Conservation (phyloP, 2,797 vertebrate genomes). For the Buphagus erythrorhynchus region DNA sequence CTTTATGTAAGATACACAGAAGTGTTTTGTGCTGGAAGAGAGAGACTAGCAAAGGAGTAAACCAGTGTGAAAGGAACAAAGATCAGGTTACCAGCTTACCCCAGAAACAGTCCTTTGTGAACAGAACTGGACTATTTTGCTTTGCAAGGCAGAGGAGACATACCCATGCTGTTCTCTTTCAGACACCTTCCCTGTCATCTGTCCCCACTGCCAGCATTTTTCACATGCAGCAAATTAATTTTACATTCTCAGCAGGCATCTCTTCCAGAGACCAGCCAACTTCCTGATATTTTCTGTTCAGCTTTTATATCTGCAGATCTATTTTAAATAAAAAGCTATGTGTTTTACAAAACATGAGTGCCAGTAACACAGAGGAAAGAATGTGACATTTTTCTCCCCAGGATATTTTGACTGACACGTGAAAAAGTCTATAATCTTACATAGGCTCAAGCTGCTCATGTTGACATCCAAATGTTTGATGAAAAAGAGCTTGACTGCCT, state of each 20-base stretch:
- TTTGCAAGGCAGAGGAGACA: background rate
- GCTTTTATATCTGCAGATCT: conserved; percentile 60
- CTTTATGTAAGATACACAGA: background rate
- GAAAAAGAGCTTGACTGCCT: conserved; percentile 41
- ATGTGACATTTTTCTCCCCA: conserved; percentile 68
- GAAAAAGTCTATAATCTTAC: conserved; percentile 67
- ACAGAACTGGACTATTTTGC: background rate
- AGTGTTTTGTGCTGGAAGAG: background rate
- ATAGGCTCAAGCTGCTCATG: conserved; percentile 64
- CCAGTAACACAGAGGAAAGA: conserved; percentile 53
- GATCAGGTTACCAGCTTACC: background rate
- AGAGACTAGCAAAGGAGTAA: background rate
- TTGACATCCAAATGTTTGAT: conserved; percentile 60
- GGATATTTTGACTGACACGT: conserved; percentile 70
- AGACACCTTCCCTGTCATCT: conserved; percentile 40
- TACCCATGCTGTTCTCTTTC: background rate
- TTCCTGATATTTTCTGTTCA: conserved; percentile 49
- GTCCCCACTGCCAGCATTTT: conserved; percentile 45
- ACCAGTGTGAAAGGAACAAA: background rate
- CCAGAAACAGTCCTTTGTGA: background rate
- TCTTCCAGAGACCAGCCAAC: conserved; percentile 54
- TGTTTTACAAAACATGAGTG: conserved; percentile 59
- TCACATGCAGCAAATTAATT: conserved; percentile 60
- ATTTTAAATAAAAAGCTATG: conserved; percentile 68
- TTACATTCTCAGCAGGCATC: conserved; percentile 51